A percentile compares a stretch with the other conserved stretches of the same genome.
These are phyloP conservation scores for Lacerta bilineata DNA, from an alignment of 2,797 vertebrate genomes.

Conservation along the genomic window DNA sequence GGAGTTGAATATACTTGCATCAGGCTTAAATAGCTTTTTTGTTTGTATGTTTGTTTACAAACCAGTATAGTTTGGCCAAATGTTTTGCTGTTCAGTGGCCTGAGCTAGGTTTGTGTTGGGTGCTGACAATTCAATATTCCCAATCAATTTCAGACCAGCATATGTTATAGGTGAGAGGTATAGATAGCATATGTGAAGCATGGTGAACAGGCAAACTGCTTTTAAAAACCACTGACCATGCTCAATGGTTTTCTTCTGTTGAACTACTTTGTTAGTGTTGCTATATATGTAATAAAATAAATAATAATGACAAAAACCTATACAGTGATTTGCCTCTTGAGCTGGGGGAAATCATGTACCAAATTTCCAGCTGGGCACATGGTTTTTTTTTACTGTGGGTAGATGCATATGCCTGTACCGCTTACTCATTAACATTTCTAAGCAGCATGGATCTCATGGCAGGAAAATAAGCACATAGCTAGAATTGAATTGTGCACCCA, in stretches of 20 bases:
- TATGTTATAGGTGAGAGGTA: neutral
- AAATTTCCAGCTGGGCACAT: neutral
- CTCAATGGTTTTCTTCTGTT: too few relatives aligned
- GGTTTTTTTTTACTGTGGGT: neutral
- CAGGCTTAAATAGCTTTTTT: neutral
- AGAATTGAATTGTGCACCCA: neutral
- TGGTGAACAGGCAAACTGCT: neutral
- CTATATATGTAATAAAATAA: too few relatives aligned
- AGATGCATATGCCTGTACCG: too few relatives aligned
- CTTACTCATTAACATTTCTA: too few relatives aligned
- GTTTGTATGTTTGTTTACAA: neutral
- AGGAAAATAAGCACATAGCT: neutral
- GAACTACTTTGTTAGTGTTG: too few relatives aligned
- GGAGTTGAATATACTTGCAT: neutral
- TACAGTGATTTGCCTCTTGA: neutral
- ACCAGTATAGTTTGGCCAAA: too few relatives aligned
- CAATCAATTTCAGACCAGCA: neutral
- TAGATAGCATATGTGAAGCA: neutral
- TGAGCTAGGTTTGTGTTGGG: neutral
- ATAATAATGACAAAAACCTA: too few relatives aligned
- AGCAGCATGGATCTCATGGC: too few relatives aligned
- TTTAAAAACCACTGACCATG: neutral
- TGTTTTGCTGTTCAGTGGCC: neutral
- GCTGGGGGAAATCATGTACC: neutral
- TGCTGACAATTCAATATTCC: neutral